Percentiles rank a stretch among this genome's conserved stretches.
Conservation (phyloP, 2,888 invertebrate genomes). For the Helobdella robusta region DNA sequence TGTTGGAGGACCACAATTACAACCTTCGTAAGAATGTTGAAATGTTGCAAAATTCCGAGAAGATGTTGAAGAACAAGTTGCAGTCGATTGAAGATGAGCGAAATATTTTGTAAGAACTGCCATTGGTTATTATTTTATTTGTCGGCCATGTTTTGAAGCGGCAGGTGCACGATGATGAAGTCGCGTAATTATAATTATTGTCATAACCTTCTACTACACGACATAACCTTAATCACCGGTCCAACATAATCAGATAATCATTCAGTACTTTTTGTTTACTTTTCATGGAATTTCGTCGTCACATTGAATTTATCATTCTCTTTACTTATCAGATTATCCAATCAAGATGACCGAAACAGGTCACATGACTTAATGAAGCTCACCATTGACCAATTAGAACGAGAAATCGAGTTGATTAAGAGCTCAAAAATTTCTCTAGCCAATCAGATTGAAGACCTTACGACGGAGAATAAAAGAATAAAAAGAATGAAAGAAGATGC, state of each 20-base stretch:
- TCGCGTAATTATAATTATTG: too few species aligned
- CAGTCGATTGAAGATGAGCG: neutral
- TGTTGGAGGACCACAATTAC: constrained; percentile 5
- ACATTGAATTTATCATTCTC: too few species aligned
- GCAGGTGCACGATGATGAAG: too few species aligned
- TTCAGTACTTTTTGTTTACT: too few species aligned
- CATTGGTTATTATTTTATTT: too few species aligned
- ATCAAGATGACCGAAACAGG: neutral
- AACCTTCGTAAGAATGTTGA: constrained; percentile 1
- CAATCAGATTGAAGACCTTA: neutral
- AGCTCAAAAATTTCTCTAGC: neutral
- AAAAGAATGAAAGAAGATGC: neutral
- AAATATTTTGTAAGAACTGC: neutral
- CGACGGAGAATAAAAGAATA: constrained; percentile 1
- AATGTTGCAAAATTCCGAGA: neutral
- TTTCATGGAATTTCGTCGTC: too few species aligned
- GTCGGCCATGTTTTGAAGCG: too few species aligned
- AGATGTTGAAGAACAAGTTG: neutral
- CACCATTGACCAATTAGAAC: neutral
- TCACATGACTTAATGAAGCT: neutral
- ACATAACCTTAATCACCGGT: too few species aligned
- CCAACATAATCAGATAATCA: too few species aligned
- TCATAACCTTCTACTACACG: too few species aligned
- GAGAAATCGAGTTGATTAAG: neutral
- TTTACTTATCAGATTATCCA: constrained; percentile 8